Base-by-base conservation (phyloP, 2,888 invertebrate genomes). In the Morinoia aosen region DNA sequence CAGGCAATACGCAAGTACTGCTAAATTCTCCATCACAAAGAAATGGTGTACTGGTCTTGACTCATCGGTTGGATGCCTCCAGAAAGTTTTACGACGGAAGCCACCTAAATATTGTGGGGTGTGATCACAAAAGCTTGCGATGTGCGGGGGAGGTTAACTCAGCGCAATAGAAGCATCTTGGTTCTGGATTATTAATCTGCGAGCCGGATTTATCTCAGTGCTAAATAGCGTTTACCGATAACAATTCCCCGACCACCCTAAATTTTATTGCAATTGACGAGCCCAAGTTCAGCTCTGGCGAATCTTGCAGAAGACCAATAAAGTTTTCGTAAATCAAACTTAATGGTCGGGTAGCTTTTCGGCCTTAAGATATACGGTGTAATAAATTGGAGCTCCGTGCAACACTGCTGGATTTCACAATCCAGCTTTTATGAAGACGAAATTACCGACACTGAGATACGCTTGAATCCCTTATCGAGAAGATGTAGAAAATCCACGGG, bases 151-250 rank as follows among this genome's bases (percentile, higher is more conserved):
- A 61, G 61, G 12, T 61, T 61, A 61, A 61, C 12, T 19, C 76
- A 76, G 0, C 2, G 76, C 76, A 76, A 76, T 76, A 33, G 76
- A 33, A 76, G 33, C 76, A 33, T 76, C 76, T 76, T 10, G 76
- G 33, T 33, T 76, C 19, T 33, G 33, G 76, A 76, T 19, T 33
- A 76, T 76, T 76, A 76, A 76, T 76, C 25, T 76, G 25, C 76
- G 8, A 8, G 10, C 8, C 76, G 33, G 76, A 76, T 76, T 76
- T 76, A 76, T 33, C 25, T 76, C 25, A 19, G 76, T 33, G 25
- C 76, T 76, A 76, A 76, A 76, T 76, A 76, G 76, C 76, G 76
- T 33, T 76, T 76, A 76, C 76, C 76, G 76, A 76, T 76, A 76
- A 76, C 76, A 76, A 76, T 76, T 76, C 76, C 25, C 8, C 25